A percentile compares a stretch with the other conserved stretches of the same genome.
phyloP scores from a whole-genome alignment of 92 coral and sea anemone species.

The Heliopora coerulea region DNA sequence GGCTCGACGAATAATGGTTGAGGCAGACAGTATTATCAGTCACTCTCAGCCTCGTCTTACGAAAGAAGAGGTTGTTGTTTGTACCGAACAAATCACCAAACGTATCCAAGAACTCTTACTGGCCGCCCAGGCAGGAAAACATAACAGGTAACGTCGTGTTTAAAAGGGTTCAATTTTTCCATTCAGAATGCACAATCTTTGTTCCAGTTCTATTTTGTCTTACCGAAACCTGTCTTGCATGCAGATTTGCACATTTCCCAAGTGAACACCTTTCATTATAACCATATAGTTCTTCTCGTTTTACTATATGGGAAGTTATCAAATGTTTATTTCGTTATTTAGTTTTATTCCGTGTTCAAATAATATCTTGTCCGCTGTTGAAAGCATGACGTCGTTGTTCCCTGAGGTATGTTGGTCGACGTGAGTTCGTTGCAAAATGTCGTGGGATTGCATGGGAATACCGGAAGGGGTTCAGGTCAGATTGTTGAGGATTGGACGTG shows the following conservation, averaged over 20 bases:
- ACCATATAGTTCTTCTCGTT: too few species aligned
- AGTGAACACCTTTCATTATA: too few species aligned
- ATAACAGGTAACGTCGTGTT: conserved; percentile 67
- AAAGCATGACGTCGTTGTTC: conserved; percentile 87
- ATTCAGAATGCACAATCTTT: too few species aligned
- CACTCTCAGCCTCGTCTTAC: conserved; percentile 55
- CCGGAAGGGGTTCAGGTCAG: too few species aligned
- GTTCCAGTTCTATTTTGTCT: too few species aligned
- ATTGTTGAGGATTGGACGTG: too few species aligned
- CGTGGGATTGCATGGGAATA: too few species aligned
- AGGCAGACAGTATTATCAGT: conserved; percentile 63
- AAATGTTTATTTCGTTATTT: conserved; percentile 7
- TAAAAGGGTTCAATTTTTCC: too few species aligned
- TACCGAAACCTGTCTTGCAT: too few species aligned
- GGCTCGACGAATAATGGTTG: conserved; percentile 81
- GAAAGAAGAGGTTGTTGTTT: conserved; percentile 89
- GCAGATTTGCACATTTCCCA: too few species aligned
- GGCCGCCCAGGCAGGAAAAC: conserved; percentile 95
- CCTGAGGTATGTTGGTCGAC: conserved; percentile 81
- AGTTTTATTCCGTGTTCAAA: conserved; percentile 97
- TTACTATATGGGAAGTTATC: too few species aligned
- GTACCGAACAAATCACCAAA: conserved; percentile 97
- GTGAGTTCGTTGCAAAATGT: too few species aligned
- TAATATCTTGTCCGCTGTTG: conserved; percentile 85
- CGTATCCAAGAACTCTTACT: conserved; percentile 90